phyloP scores from a whole-genome alignment of 2,113 vertebrate genomes.

The Macroglossus sobrinus region DNA sequence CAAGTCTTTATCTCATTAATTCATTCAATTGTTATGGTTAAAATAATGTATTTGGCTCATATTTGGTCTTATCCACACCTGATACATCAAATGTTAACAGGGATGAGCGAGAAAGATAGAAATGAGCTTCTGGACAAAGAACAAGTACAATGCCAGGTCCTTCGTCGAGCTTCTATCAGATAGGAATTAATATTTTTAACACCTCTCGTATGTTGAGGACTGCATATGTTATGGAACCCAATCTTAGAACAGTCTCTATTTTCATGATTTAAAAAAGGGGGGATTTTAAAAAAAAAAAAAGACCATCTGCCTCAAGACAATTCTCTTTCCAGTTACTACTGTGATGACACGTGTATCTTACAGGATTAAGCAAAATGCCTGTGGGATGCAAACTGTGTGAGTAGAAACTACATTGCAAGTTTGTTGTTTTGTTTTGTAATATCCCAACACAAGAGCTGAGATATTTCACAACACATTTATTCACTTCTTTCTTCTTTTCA shows the following conservation, averaged over 20 bases:
- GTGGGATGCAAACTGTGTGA: fast-evolving
- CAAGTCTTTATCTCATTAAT: neutral
- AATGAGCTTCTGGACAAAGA: fast-evolving
- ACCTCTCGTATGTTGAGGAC: too few species aligned
- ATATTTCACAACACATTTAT: neutral
- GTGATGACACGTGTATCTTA: too few species aligned
- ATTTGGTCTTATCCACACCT: neutral
- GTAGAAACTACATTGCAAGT: neutral
- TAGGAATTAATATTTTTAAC: neutral
- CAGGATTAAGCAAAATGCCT: neutral
- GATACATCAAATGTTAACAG: fast-evolving
- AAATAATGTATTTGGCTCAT: neutral
- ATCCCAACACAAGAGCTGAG: neutral
- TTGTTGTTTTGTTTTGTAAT: too few species aligned
- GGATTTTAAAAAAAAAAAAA: neutral
- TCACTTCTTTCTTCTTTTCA: neutral
- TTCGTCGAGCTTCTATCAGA: neutral
- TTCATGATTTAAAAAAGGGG: neutral
- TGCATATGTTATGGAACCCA: neutral
- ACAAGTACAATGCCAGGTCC: neutral
- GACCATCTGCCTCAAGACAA: neutral
- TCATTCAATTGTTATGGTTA: neutral
- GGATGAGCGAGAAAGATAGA: neutral
- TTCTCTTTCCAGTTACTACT: neutral
- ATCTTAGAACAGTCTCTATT: neutral